Evolutionary conservation across 2,888 invertebrate genomes (phyloP).

Genomic region (Monochamus alternatus): DNA sequence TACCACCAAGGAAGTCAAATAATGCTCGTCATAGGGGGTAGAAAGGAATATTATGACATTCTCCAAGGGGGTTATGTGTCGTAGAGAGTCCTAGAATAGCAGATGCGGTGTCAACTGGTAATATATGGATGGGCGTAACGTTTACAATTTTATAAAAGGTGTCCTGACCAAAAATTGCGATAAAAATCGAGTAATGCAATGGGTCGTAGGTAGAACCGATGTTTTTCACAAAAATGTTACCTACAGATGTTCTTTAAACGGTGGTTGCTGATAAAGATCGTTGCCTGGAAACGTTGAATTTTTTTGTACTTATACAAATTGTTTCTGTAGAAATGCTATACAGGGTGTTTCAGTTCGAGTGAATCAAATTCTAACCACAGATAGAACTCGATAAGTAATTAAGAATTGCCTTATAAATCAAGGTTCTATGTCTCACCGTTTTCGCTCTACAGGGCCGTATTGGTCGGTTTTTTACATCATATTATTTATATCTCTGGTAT

Average conservation of each 20-base stretch:
- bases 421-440: no score
- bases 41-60: constrained; percentile 69
- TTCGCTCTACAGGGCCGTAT: no score
- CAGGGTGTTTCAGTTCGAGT: no score
- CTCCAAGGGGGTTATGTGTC: constrained; percentile 63
- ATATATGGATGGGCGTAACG: constrained; percentile 62
- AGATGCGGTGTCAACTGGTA: constrained; percentile 62
- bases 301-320: no score
- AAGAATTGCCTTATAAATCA: no score
- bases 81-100: constrained; percentile 55
- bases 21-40: constrained; percentile 64
- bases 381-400: no score
- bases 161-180: constrained; percentile 56
- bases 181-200: constrained; percentile 49
- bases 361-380: no score
- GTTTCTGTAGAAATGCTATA: no score
- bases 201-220: constrained; percentile 16
- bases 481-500: no score
- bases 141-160: constrained; percentile 57
- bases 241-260: constrained; percentile 24
- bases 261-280: constrained; percentile 19
- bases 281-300: not conserved
- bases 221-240: constrained; percentile 17
- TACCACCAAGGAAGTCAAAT: constrained; percentile 64
- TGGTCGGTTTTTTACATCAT: no score